Percentiles rank a stretch among this genome's conserved stretches.
Evolutionary conservation across 1,140 invertebrate genomes (phyloP).

Genomic region (Cardiocondyla obscurior): DNA sequence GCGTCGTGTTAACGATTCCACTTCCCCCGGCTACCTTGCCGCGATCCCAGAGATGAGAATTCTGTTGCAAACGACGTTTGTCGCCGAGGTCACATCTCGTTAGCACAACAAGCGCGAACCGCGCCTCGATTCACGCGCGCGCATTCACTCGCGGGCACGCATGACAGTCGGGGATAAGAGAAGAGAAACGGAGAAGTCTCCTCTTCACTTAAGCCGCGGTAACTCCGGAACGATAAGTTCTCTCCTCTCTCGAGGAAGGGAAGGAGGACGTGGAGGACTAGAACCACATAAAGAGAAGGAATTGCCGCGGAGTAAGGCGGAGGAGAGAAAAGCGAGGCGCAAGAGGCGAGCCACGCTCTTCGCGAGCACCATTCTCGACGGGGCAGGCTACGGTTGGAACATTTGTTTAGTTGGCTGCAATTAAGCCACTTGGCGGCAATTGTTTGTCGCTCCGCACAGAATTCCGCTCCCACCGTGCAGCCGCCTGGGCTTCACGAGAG

Average conservation of each 20-base stretch:
- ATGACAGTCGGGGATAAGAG: slow-evolving; percentile 11
- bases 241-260: background rate
- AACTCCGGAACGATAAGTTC: slow-evolving; percentile 36
- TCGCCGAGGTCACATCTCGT: slow-evolving; percentile 30
- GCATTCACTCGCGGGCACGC: slow-evolving; percentile 1
- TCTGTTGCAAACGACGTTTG: slow-evolving; percentile 3
- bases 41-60: slow-evolving; percentile 28
- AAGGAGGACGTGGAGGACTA: slow-evolving; percentile 22
- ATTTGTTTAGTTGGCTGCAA: slow-evolving; percentile 85
- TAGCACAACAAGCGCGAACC: slow-evolving; percentile 13
- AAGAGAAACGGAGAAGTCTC: slow-evolving; percentile 12
- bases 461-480: slow-evolving; percentile 81
- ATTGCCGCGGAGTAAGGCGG: background rate
- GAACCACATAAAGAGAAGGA: slow-evolving; percentile 33
- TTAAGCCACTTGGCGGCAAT: slow-evolving; percentile 85
- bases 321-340: background rate
- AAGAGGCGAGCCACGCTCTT: background rate
- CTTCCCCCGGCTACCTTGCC: background rate
- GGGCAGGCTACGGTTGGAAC: slow-evolving; percentile 69
- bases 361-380: slow-evolving; percentile 39
- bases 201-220: background rate
- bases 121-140: slow-evolving; percentile 16
- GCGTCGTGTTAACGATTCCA: slow-evolving; percentile 46
- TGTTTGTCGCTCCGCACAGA: slow-evolving; percentile 84
- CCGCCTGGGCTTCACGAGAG: slow-evolving; percentile 25